Evolutionary conservation across 2,888 invertebrate genomes (phyloP).

Genomic region (Drosophila rellima): DNA sequence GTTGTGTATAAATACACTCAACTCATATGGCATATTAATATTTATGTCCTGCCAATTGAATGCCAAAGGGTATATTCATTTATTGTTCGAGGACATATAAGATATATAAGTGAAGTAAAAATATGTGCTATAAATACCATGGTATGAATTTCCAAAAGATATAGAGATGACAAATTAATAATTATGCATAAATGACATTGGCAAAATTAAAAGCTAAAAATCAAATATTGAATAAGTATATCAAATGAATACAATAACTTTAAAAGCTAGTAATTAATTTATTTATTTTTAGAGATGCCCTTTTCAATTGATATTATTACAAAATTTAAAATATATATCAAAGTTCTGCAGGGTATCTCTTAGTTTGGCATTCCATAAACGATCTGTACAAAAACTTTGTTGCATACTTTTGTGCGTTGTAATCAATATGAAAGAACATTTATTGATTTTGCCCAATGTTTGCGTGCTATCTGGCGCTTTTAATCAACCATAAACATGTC

Average conservation of each 20-base stretch:
- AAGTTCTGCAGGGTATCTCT: slow-evolving; percentile 1
- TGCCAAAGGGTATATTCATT: slow-evolving; percentile 4
- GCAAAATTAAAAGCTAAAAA: no score
- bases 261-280: no score
- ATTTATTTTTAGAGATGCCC: no score
- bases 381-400: slow-evolving; percentile 2
- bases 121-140: no score
- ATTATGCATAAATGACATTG: no score
- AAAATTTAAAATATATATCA: background rate
- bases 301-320: no score
- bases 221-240: no score
- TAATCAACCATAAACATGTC: slow-evolving; percentile 75
- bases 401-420: slow-evolving; percentile 48
- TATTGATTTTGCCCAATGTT: slow-evolving; percentile 47
- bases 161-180: no score
- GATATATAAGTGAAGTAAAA: background rate
- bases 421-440: slow-evolving; percentile 34
- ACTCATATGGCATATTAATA: slow-evolving; percentile 48
- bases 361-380: background rate
- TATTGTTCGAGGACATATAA: background rate
- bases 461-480: slow-evolving; percentile 73
- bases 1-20: slow-evolving; percentile 28
- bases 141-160: no score
- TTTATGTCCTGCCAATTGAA: slow-evolving; percentile 21
- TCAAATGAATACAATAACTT: no score